phyloP scores from a whole-genome alignment of 1,140 invertebrate species.

The Heliconius congener region DNA sequence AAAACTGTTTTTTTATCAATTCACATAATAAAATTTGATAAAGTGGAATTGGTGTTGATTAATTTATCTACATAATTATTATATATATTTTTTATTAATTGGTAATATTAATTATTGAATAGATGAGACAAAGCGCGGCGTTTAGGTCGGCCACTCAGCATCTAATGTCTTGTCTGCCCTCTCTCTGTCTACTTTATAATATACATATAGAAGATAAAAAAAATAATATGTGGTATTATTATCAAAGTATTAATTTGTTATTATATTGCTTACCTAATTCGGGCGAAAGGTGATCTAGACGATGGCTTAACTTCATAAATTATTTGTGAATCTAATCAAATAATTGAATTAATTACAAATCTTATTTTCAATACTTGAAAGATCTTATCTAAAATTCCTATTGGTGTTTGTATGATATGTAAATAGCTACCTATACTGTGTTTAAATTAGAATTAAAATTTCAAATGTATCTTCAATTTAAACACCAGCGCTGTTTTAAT shows the following conservation, averaged over 20 bases:
- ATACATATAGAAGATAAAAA: no score
- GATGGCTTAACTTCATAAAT: no score
- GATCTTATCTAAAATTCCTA: background rate
- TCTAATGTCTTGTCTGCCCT: no score
- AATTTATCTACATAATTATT: background rate
- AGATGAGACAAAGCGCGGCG: no score
- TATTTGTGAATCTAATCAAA: background rate
- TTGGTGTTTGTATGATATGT: background rate
- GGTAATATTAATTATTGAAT: no score
- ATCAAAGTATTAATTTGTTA: no score
- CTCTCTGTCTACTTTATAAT: no score
- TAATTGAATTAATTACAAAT: background rate
- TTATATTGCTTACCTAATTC: no score
- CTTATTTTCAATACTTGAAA: background rate
- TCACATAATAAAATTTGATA: slow-evolving; percentile 6
- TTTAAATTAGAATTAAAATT: background rate
- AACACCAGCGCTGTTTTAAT: background rate
- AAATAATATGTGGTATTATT: no score
- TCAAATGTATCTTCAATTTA: background rate
- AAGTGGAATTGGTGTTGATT: background rate
- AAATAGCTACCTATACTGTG: background rate
- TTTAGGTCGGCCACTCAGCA: no score
- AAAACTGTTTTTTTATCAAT: slow-evolving; percentile 17
- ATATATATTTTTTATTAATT: background rate
- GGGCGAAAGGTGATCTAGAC: no score